These are phyloP conservation scores for Montipora foliosa DNA, from an alignment of 64 coral and sea anemone genomes.

Conservation along the genomic window DNA sequence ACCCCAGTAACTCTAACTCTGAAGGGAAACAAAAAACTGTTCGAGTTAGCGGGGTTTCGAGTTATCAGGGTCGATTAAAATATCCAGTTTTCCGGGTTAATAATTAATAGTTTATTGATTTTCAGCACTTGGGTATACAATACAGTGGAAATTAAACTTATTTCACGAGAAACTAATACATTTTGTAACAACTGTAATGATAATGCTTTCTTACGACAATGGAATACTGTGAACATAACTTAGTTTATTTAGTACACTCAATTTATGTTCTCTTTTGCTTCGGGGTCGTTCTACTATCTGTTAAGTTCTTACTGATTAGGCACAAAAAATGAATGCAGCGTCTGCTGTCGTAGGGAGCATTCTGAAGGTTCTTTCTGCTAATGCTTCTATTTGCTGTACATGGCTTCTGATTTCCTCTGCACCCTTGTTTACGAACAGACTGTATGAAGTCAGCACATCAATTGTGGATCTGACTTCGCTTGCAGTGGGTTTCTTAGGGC, in stretches of 20 bases:
- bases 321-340: conserved; percentile 57
- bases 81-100: conserved; percentile 48
- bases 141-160: conserved; percentile 41
- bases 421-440: conserved; percentile 69
- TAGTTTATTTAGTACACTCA: not conserved
- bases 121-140: conserved; percentile 54
- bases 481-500: conserved; percentile 55
- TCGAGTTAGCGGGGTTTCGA: not conserved
- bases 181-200: conserved; percentile 55
- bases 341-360: conserved; percentile 61
- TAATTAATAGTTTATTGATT: conserved; percentile 60
- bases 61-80: not conserved
- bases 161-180: conserved; percentile 42
- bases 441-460: conserved; percentile 69
- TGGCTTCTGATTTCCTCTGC: conserved; percentile 64
- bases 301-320: conserved; percentile 43
- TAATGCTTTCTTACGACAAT: too few relatives aligned
- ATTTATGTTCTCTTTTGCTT: not conserved
- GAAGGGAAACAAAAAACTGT: conserved; percentile 6
- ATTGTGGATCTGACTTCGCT: conserved; percentile 64
- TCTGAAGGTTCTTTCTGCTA: conserved; percentile 68
- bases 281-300: not conserved
- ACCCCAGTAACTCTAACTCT: not conserved
- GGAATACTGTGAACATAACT: not conserved
- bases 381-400: conserved; percentile 50